phyloP scores from a whole-genome alignment of 2,888 invertebrate species.

The Epinotia bilunana region DNA sequence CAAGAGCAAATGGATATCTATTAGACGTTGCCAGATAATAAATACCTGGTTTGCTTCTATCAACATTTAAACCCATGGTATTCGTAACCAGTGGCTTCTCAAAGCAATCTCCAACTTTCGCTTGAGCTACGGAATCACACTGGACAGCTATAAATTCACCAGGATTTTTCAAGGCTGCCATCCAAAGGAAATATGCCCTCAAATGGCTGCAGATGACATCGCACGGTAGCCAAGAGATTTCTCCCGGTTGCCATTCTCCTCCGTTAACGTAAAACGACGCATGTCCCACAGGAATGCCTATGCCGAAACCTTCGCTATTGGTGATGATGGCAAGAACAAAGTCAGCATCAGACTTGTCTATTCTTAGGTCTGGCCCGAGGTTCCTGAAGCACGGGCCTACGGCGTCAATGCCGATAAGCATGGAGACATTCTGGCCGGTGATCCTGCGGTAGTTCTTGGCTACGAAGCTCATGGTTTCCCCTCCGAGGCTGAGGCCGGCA shows the following conservation, averaged over 20 bases:
- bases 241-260: constrained; percentile 59
- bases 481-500: constrained; percentile 15
- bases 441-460: constrained; percentile 25
- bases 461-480: constrained; percentile 27
- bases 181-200: constrained; percentile 52
- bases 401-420: constrained; percentile 19
- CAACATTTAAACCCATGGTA: constrained; percentile 52
- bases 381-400: constrained; percentile 18
- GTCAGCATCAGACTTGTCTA: constrained; percentile 62
- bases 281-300: constrained; percentile 70
- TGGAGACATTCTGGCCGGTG: constrained; percentile 16
- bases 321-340: constrained; percentile 68
- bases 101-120: constrained; percentile 54
- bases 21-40: constrained; percentile 57
- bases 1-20: constrained; percentile 54
- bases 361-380: constrained; percentile 9
- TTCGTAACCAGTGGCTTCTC: constrained; percentile 53
- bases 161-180: constrained; percentile 51
- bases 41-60: constrained; percentile 55
- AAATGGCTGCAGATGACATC: constrained; percentile 55
- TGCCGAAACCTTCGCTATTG: constrained; percentile 70
- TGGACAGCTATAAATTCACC: constrained; percentile 54
- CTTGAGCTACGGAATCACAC: constrained; percentile 58
- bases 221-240: constrained; percentile 52
- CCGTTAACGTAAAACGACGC: constrained; percentile 74